Evolutionary conservation across 1,140 invertebrate genomes (phyloP), one percentile per base, ranked within the genome.

Genomic region (Drosophila guanche): DNA sequence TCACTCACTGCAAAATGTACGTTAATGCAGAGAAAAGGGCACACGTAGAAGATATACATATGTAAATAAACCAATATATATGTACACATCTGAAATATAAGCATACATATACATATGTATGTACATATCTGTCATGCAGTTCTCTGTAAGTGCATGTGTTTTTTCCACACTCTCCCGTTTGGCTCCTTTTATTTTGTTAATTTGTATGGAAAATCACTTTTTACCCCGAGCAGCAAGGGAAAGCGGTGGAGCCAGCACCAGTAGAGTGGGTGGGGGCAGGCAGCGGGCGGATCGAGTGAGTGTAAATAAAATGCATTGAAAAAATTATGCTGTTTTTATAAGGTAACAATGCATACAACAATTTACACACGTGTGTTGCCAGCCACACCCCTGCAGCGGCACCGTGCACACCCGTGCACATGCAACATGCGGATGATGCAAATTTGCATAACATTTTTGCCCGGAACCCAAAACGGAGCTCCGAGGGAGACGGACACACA

Each of bases 191-290:
- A 68, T 68, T 68, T 86, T 85, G 81, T 85, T 85, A 81, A 86
- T 85, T 85, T 85, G 81, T 85, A 85, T 85, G 83, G 83, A 85
- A 85, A 85, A 85, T 85, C 81, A 85, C 81, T 85, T 85, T 85
- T 85, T 85, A 52, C 81, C 67, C 20, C 6, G 33, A 48, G 2
- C 12, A 70, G 42, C 59, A 71, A 46, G 33, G 33, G 12, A 12
- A 37, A 37, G 33, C 33, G 10, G 2, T 10, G 12, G 8, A 33
- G 29, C 29, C 3, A 27, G 29, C 29, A 33, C 29, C 29, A 8
- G 29, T 8, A 2, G 29, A 42, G 54, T 50, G 47, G 51, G n/a
- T n/a, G n/a, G n/a, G 23, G 43, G 52, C 14, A 25, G n/a, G 43
- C 3, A 22, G 37, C 37, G 43, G 47, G 10, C 10, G 48, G 48